Conservation (phyloP, 2,113 vertebrate genomes). For the Embiotoca jacksoni region DNA sequence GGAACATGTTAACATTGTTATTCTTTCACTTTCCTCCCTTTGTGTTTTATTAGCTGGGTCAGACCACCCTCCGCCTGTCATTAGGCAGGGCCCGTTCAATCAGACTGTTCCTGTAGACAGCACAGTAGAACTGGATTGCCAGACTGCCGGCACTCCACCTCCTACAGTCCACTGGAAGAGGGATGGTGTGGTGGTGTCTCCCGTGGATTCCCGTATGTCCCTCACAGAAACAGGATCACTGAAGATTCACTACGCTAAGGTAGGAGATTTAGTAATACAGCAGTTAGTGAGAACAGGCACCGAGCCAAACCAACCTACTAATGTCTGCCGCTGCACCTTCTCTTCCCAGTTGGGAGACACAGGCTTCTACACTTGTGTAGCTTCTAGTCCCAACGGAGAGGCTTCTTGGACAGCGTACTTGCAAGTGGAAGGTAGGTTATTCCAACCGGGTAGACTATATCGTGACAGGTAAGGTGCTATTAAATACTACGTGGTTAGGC, state of each 20-base stretch:
- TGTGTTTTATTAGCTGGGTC: slow-evolving; percentile 85
- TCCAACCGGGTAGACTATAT: background rate
- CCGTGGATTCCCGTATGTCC: slow-evolving; percentile 90
- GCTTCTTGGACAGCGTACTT: slow-evolving; percentile 94
- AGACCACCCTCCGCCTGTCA: slow-evolving; percentile 93
- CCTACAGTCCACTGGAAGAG: slow-evolving; percentile 93
- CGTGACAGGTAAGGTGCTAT: no score
- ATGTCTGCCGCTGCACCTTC: slow-evolving; percentile 50
- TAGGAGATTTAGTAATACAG: slow-evolving; percentile 61
- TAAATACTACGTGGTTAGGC: no score
- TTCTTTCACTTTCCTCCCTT: background rate
- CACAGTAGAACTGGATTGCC: slow-evolving; percentile 87
- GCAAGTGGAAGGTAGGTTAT: slow-evolving; percentile 92
- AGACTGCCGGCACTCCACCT: slow-evolving; percentile 86
- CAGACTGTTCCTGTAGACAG: slow-evolving; percentile 94
- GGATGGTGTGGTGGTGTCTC: slow-evolving; percentile 87
- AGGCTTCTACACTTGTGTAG: slow-evolving; percentile 93
- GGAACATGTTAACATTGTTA: background rate
- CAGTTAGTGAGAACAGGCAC: background rate
- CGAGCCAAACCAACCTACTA: background rate
- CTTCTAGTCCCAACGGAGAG: slow-evolving; percentile 93
- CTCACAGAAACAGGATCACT: slow-evolving; percentile 87
- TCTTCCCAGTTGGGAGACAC: slow-evolving; percentile 91
- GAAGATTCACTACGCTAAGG: slow-evolving; percentile 93
- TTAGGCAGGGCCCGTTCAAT: slow-evolving; percentile 92